These are phyloP conservation scores for Thumatha senex DNA, from an alignment of 2,888 invertebrate genomes.

Conservation along the genomic window DNA sequence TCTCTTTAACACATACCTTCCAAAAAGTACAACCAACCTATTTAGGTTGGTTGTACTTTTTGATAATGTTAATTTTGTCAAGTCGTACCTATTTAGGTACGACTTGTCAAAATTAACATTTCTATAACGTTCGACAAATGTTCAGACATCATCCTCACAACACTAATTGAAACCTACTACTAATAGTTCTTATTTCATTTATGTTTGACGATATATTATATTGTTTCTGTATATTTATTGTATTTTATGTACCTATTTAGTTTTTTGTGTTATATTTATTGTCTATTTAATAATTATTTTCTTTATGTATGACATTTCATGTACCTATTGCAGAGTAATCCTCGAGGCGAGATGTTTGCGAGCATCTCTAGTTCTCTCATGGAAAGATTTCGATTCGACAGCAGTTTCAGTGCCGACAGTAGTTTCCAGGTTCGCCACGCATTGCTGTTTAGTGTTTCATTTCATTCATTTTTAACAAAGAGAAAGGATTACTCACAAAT, in stretches of 20 bases:
- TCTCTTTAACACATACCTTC: too few relatives aligned
- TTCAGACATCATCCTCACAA: too few relatives aligned
- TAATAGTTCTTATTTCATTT: conserved; percentile 4
- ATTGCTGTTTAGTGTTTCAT: conserved; percentile 67
- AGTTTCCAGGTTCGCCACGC: conserved; percentile 87
- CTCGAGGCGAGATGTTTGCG: conserved; percentile 92
- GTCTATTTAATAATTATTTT: conserved; percentile 51
- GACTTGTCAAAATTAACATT: too few relatives aligned
- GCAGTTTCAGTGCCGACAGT: conserved; percentile 89
- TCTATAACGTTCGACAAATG: too few relatives aligned
- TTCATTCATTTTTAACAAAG: conserved; percentile 36
- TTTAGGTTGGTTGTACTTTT: too few relatives aligned
- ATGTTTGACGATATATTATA: conserved; percentile 13
- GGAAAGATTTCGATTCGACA: conserved; percentile 91
- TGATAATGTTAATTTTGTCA: too few relatives aligned
- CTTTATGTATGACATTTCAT: conserved; percentile 46
- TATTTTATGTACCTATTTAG: conserved; percentile 13
- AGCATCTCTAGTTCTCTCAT: conserved; percentile 92
- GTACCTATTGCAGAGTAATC: conserved; percentile 85
- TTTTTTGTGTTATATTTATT: conserved; percentile 50
- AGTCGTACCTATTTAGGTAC: too few relatives aligned
- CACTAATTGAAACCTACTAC: neutral
- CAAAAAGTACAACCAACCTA: too few relatives aligned
- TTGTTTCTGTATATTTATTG: conserved; percentile 26
- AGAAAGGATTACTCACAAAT: conserved; percentile 26